Base-by-base conservation (phyloP, 2,797 vertebrate species). In the Sternotherus odoratus region DNA sequence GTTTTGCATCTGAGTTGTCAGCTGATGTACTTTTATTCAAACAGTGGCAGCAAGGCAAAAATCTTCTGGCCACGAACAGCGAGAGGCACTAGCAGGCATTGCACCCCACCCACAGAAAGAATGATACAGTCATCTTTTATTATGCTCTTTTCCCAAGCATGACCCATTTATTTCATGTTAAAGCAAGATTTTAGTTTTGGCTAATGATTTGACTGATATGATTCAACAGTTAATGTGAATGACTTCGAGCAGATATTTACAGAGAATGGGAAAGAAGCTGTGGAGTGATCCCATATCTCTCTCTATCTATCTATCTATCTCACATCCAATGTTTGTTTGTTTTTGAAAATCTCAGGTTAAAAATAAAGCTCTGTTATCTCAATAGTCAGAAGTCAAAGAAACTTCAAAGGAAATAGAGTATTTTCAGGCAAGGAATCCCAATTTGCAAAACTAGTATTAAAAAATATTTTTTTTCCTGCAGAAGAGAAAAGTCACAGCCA, bases 381-480 rank as follows among this genome's bases (percentile, higher is more conserved):
- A 83, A 26, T 10, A 53, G 12, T 46, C 46, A 74, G 11, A 13
- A 74, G 6, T 7, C 57, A 46, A 8, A 90, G 66, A 89, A 91
- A 88, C 16, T 26, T 26, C 24, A 51, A 43, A 69, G 23, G 69
- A 17, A 16, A 21, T 48, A 13, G 77, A 2, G 5, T 12, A 6
- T 77, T 87, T 85, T 63, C 63, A 53, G 12, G 72, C 36, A 83
- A 92, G 2, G 8, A 78, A 39, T 83, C 9, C 10, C 12, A 9
- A 50, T 92, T 91, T 92, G 83, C 12, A 79, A 77, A 46, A 72
- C 86, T 43, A 78, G 39, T 43, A 69, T 60, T 94, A 72, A 83
- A 83, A 78, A 5, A 79, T 2, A 88, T 72, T 80, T 57, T 30
- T 87, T 43, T 10, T 83, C 8, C 12, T 1, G 1, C 13, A 46